phyloP scores from a whole-genome alignment of 1,140 invertebrate species.

The Aphelinus certus region DNA sequence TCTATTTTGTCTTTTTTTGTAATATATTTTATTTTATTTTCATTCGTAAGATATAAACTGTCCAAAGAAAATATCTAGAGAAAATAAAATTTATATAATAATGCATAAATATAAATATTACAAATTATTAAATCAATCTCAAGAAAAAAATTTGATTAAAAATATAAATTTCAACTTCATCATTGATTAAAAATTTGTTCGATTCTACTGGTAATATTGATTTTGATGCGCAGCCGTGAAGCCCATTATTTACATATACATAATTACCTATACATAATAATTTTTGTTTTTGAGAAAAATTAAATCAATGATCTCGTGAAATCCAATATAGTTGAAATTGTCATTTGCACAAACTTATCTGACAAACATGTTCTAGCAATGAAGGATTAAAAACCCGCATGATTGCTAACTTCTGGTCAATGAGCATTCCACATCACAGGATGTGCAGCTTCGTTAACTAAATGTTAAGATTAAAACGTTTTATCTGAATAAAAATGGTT shows the following conservation, averaged over 20 bases:
- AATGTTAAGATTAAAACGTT: background rate
- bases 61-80: background rate
- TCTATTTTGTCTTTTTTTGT: too few relatives aligned
- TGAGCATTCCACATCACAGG: too few relatives aligned
- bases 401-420: too few relatives aligned
- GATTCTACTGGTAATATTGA: too few relatives aligned
- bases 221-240: too few relatives aligned
- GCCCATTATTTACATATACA: too few relatives aligned
- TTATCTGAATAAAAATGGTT: constrained; percentile 28
- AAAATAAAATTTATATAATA: background rate
- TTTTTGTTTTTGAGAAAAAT: background rate
- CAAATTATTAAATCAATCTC: too few relatives aligned
- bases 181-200: too few relatives aligned
- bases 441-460: too few relatives aligned
- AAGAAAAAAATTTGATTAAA: too few relatives aligned
- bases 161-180: too few relatives aligned
- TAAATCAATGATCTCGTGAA: constrained; percentile 8
- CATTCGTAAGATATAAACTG: background rate
- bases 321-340: constrained; percentile 14
- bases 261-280: too few relatives aligned
- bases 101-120: background rate
- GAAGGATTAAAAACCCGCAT: background rate
- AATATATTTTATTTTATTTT: background rate
- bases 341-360: constrained; percentile 38
- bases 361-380: constrained; percentile 9